A percentile compares a stretch with the other conserved stretches of the same genome.
Evolutionary conservation across 2,888 invertebrate species (phyloP).

Genomic region (Apoda limacodes): DNA sequence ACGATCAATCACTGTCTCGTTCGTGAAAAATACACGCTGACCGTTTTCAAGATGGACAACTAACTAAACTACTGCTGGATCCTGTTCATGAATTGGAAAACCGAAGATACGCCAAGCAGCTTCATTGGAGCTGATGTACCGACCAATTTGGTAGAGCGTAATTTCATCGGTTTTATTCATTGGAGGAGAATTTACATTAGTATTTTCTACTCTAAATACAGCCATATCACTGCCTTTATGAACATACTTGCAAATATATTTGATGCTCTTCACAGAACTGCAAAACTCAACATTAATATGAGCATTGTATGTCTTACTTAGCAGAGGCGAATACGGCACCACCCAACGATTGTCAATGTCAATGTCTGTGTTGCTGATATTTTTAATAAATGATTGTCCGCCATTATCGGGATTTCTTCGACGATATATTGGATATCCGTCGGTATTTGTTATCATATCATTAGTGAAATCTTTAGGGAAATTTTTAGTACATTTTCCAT

Average conservation of each 20-base stretch:
- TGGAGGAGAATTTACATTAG: conserved; percentile 11
- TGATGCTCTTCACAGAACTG: conserved; percentile 15
- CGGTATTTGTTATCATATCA: conserved; percentile 17
- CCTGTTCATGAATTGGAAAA: conserved; percentile 17
- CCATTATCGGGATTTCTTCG: conserved; percentile 17
- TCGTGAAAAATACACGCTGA: conserved; percentile 19
- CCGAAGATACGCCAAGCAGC: conserved; percentile 15
- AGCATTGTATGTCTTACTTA: conserved; percentile 16
- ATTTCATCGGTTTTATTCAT: conserved; percentile 13
- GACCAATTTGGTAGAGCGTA: conserved; percentile 9
- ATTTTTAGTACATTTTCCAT: conserved; percentile 11
- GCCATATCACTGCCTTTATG: conserved; percentile 21
- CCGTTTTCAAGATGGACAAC: conserved; percentile 18
- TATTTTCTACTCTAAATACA: conserved; percentile 10
- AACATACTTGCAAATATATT: conserved; percentile 22
- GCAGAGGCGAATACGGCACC: conserved; percentile 21
- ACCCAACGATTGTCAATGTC: conserved; percentile 20
- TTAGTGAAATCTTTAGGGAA: no score
- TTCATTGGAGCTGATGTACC: conserved; percentile 12
- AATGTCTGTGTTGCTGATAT: conserved; percentile 17
- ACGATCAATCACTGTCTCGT: conserved; percentile 18
- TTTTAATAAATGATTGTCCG: conserved; percentile 17
- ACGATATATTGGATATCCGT: conserved; percentile 19
- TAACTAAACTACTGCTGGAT: conserved; percentile 17
- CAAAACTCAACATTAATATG: conserved; percentile 17